phyloP scores from a whole-genome alignment of 2,113 vertebrate species.

The Lonchura striata region DNA sequence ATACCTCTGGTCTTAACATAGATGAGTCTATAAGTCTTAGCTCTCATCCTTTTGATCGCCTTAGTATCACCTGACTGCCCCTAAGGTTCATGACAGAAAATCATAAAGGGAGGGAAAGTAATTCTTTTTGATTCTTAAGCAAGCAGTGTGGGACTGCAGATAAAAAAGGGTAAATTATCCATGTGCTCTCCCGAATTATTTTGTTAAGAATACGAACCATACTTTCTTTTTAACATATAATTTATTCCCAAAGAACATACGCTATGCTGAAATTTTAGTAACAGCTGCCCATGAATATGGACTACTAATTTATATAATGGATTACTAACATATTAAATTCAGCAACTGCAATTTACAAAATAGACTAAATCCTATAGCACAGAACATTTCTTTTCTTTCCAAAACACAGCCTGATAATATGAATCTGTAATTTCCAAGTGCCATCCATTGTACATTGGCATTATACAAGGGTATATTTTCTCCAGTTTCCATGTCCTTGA shows the following conservation, averaged over 20 bases:
- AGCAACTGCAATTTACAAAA: neutral
- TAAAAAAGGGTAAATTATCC: neutral
- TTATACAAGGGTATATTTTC: neutral
- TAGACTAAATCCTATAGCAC: neutral
- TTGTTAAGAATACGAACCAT: neutral
- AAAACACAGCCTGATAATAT: neutral
- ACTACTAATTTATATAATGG: neutral
- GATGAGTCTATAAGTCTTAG: neutral
- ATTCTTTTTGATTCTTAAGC: neutral
- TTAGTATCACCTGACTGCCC: neutral
- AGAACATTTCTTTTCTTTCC: neutral
- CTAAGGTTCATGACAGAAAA: neutral
- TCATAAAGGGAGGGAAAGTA: neutral
- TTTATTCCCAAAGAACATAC: neutral
- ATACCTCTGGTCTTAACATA: neutral
- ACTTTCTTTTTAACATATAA: neutral
- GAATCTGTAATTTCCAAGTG: neutral
- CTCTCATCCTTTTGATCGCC: neutral
- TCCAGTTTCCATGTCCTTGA: slow-evolving; percentile 4
- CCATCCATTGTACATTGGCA: neutral
- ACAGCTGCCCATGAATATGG: neutral
- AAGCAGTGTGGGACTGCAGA: neutral
- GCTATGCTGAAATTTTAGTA: neutral
- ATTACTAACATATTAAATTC: neutral
- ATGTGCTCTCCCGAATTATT: neutral